Evolutionary conservation across 2,797 vertebrate genomes (phyloP), one percentile per base, ranked within the genome.

Genomic region (Rhinatrema bivittatum): DNA sequence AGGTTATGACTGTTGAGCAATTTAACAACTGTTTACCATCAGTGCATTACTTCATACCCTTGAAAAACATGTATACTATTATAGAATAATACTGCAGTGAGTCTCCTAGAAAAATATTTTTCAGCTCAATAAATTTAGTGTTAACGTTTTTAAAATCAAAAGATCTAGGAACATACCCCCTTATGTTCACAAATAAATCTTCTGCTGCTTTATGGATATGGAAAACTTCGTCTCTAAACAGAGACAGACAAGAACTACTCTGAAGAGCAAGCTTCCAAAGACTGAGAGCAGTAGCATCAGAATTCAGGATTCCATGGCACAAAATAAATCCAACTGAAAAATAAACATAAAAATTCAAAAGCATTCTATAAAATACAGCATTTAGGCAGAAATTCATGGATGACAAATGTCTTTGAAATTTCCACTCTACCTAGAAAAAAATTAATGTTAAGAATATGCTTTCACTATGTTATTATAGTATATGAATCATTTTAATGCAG

Each of bases 121-220:
- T n/a, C n/a, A n/a, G n/a, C n/a, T n/a, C n/a, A n/a, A n/a, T n/a
- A n/a, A n/a, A n/a, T n/a, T n/a, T n/a, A n/a, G n/a, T n/a, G n/a
- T n/a, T n/a, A n/a, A 57, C 26, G 20, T 23, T 35, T 22, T 24
- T 16, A 36, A 41, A 29, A 15, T 36, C 13, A 30, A 25, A 39
- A 38, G 11, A 20, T 7, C 43, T 54, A 54, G 42, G 27, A 14
- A 2, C 65, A 48, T 63, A 97, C 94, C 94, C 94, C 68, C 93
- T 76, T 60, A 99, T 94, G 82, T 96, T 97, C 46, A 98, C 93
- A 56, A 99, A 97, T 49, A 98, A 81, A 46, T 99, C 95, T 76
- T 99, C 95, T 1, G 90, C 91, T 13, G 93, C 87, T 82, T 99
- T 99, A 82, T 99, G 95, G 70, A 97, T 94, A 68, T 98, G 95